Conservation (phyloP, 2,888 invertebrate species). For the Amphipyra tragopoginis region DNA sequence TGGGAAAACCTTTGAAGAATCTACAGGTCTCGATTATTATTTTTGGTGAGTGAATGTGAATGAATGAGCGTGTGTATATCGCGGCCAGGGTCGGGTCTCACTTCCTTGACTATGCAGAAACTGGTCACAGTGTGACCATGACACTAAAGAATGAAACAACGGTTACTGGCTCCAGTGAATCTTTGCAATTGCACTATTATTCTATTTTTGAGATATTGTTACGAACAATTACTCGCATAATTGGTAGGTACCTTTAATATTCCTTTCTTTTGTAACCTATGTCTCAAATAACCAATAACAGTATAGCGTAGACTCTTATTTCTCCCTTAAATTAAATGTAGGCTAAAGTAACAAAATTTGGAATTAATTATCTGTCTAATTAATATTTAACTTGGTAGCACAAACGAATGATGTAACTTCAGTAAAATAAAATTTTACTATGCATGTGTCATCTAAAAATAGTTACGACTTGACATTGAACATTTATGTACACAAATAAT, state of each 20-base stretch:
- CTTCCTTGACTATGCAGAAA: conserved; percentile 46
- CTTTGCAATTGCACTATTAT: conserved; percentile 30
- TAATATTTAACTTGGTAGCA: no score
- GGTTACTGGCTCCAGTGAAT: conserved; percentile 43
- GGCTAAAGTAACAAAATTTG: background rate
- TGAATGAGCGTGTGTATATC: conserved; percentile 62
- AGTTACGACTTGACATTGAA: conserved; percentile 27
- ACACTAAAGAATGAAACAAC: conserved; percentile 53
- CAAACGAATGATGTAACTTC: conserved; percentile 17
- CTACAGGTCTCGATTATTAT: no score
- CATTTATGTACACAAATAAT: no score
- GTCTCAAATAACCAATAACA: no score
- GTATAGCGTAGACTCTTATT: no score
- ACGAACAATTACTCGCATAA: no score
- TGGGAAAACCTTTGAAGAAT: background rate
- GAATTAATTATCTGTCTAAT: background rate
- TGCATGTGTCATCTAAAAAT: conserved; percentile 31
- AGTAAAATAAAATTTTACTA: conserved; percentile 27
- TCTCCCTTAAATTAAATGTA: no score
- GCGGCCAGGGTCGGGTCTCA: conserved; percentile 65
- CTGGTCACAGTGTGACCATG: conserved; percentile 49
- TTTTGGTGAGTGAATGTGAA: conserved; percentile 58
- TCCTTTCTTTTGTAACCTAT: no score
- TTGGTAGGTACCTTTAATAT: no score
- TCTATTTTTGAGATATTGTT: conserved; percentile 31